These are phyloP conservation scores for Anolis carolinensis DNA, from an alignment of 2,113 vertebrate species.

Conservation along the genomic window DNA sequence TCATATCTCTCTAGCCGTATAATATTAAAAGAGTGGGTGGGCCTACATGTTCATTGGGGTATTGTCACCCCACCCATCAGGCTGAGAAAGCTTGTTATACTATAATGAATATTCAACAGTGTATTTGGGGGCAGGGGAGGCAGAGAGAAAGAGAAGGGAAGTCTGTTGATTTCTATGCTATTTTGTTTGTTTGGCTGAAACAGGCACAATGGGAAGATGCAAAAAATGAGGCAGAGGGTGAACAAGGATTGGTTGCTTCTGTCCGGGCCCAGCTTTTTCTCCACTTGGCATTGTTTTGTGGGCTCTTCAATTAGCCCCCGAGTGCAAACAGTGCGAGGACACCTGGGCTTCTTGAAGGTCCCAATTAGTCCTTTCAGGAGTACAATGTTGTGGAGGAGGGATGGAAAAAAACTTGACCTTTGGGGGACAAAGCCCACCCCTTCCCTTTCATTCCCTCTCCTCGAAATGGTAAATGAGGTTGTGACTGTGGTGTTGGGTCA, in stretches of 20 bases:
- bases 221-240: neutral
- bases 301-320: fast-evolving
- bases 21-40: too few species aligned
- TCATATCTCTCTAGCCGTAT: too few species aligned
- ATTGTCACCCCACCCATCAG: neutral
- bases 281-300: conserved; percentile 38
- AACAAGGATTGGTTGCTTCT: neutral
- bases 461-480: conserved; percentile 40
- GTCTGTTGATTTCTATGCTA: fast-evolving
- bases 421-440: conserved; percentile 9
- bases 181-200: neutral
- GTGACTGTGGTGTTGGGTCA: conserved; percentile 50
- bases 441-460: conserved; percentile 59
- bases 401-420: conserved; percentile 61
- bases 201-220: neutral
- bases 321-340: neutral
- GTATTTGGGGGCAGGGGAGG: neutral
- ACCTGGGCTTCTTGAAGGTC: conserved; percentile 54
- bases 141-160: neutral
- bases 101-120: neutral
- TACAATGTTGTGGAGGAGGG: neutral
- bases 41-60: too few species aligned
- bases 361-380: conserved; percentile 64
- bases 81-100: neutral
- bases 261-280: conserved; percentile 29